phyloP scores from a whole-genome alignment of 2,797 vertebrate genomes.

The Benthosema pterotum region DNA sequence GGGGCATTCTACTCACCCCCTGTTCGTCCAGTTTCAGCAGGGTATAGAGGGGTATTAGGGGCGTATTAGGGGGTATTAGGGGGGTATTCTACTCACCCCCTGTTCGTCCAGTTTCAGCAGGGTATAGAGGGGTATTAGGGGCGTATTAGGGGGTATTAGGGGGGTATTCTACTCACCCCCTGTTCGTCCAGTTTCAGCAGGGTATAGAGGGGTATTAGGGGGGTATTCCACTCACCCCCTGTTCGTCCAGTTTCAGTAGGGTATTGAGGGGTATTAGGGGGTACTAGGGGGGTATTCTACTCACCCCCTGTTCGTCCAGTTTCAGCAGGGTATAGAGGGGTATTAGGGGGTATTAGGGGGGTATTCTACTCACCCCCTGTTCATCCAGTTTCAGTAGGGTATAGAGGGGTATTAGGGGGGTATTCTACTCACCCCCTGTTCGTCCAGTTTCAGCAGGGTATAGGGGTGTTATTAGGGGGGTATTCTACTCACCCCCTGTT shows the following conservation, averaged over 20 bases:
- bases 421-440: slow-evolving; percentile 86
- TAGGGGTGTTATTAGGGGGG: background rate
- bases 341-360: slow-evolving; percentile 69
- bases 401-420: slow-evolving; percentile 74
- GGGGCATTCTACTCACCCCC: slow-evolving; percentile 67
- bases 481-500: too few relatives aligned
- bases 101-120: slow-evolving; percentile 93
- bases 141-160: slow-evolving; percentile 65
- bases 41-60: slow-evolving; percentile 80
- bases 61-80: slow-evolving; percentile 74
- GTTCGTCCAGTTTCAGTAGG: background rate
- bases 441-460: slow-evolving; percentile 90
- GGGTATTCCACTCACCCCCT: too few relatives aligned
- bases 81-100: slow-evolving; percentile 50
- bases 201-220: too few relatives aligned
- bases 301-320: slow-evolving; percentile 87
- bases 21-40: slow-evolving; percentile 93
- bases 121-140: too few relatives aligned
- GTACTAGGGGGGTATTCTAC: background rate
- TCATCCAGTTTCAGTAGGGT: slow-evolving; percentile 92
- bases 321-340: slow-evolving; percentile 91
- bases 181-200: slow-evolving; percentile 72
- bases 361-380: slow-evolving; percentile 70
- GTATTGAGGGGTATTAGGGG: background rate
- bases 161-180: slow-evolving; percentile 79